A percentile compares a stretch with the other conserved stretches of the same genome.
Evolutionary conservation across 2,113 vertebrate genomes (phyloP).

Genomic region (Thalassoma bifasciatum): DNA sequence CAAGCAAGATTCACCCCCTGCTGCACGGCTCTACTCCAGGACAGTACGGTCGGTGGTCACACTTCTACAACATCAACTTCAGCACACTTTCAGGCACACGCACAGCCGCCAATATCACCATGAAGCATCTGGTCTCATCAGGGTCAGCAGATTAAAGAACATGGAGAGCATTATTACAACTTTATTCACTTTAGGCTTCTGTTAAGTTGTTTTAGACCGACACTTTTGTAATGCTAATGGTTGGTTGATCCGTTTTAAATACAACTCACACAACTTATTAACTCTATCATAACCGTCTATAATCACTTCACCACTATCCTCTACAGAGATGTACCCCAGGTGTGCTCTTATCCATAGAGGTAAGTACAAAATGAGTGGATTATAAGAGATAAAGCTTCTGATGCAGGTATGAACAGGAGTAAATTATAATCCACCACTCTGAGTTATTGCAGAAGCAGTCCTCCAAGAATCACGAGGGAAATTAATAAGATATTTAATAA

Average conservation of each 20-base stretch:
- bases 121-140: too few species aligned
- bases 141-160: too few species aligned
- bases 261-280: background rate
- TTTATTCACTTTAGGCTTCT: too few species aligned
- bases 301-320: background rate
- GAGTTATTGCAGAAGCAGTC: constrained; percentile 12
- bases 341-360: background rate
- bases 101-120: too few species aligned
- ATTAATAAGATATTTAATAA: constrained; percentile 51
- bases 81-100: too few species aligned
- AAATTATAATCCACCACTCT: background rate
- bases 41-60: too few species aligned
- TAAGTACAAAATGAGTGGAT: background rate
- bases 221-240: too few species aligned
- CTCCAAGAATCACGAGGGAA: constrained; percentile 38
- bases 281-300: background rate
- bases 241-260: background rate
- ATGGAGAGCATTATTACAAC: too few species aligned
- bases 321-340: background rate
- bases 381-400: background rate
- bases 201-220: too few species aligned
- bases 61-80: too few species aligned
- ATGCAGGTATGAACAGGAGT: constrained; percentile 14
- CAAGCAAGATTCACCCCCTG: too few species aligned
- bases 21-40: too few species aligned